A percentile compares a stretch with the other conserved stretches of the same genome.
Conservation (phyloP, 2,797 vertebrate species). For the Poecilia picta region DNA sequence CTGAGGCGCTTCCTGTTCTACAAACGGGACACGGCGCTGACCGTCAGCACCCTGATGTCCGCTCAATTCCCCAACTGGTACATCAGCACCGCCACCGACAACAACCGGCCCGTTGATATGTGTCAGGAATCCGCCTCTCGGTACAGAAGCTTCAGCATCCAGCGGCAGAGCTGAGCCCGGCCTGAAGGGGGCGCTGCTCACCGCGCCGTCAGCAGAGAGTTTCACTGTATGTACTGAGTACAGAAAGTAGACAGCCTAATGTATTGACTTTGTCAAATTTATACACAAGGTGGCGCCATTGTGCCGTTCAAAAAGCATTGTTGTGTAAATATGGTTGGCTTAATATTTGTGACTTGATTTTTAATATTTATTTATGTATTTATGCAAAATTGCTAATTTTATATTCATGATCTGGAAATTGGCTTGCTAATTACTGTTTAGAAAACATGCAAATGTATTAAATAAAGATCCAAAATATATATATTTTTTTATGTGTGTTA, state of each 20-base stretch:
- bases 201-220: too few species aligned
- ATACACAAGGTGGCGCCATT: constrained; percentile 38
- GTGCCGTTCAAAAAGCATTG: constrained; percentile 8
- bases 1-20: constrained; percentile 74
- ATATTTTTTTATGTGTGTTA: background rate
- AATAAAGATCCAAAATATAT: constrained; percentile 34
- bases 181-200: background rate
- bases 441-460: constrained; percentile 5
- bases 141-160: constrained; percentile 58
- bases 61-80: constrained; percentile 64
- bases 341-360: constrained; percentile 9
- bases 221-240: constrained; percentile 72
- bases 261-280: constrained; percentile 49
- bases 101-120: constrained; percentile 61
- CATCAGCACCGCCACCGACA: constrained; percentile 65
- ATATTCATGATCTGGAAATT: constrained; percentile 31
- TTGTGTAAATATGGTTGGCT: constrained; percentile 23
- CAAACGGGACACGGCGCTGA: constrained; percentile 50
- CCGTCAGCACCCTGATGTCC: constrained; percentile 68
- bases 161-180: constrained; percentile 29
- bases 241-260: constrained; percentile 37
- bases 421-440: constrained; percentile 20
- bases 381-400: constrained; percentile 12
- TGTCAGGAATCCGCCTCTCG: constrained; percentile 25
- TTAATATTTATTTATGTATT: constrained; percentile 50